Base-by-base conservation (phyloP, 2,888 invertebrate genomes). In the Nymphalis urticae region DNA sequence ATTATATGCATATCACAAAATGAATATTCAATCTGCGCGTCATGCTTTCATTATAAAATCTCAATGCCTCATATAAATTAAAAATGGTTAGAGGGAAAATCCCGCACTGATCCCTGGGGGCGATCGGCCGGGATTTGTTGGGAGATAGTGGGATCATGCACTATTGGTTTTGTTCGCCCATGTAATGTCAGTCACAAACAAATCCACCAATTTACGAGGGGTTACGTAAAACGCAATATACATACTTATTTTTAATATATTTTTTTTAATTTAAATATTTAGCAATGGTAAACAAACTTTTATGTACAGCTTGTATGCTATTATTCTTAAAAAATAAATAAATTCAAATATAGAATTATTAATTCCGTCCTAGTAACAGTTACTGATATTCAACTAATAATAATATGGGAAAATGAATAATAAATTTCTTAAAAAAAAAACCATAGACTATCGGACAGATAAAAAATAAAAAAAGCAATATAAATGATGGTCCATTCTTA, bases 31-130 rank as follows among this genome's bases (percentile, higher is more conserved):
- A 42, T 13, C 42, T 13, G 51, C 51, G 48, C 51, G 19, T 24
- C 13, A 54, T 27, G 21, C 16, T 24, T 54, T 54, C 50, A 50
- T 50, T 54, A 16, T 36, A 32, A 32, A 54, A 64, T 48, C 56
- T 47, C n/a, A 27, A 48, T 36, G 32, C n/a, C 48, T 27, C n/a
- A 56, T 42, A 19, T 56, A 69, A 65, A 62, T 62, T 65, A 62
- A 65, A 69, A 65, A 69, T 8, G 13, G 42, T 51, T 59, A 17
- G 48, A 61, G 21, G 58, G 36, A 36, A 62, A 72, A 75, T 70
- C 66, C 70, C 64, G 63, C 62, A 69, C 58, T 62, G 70, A 74
- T 74, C 75, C 74, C 72, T 13, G 48, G 63, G 60, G 60, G 62
- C 69, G 70, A 69, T 67, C 68, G 64, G 27, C 36, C 63, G 54